A percentile compares a stretch with the other conserved stretches of the same genome.
These are phyloP conservation scores for Siniperca undulata DNA, from an alignment of 2,797 vertebrate species.

Conservation along the genomic window DNA sequence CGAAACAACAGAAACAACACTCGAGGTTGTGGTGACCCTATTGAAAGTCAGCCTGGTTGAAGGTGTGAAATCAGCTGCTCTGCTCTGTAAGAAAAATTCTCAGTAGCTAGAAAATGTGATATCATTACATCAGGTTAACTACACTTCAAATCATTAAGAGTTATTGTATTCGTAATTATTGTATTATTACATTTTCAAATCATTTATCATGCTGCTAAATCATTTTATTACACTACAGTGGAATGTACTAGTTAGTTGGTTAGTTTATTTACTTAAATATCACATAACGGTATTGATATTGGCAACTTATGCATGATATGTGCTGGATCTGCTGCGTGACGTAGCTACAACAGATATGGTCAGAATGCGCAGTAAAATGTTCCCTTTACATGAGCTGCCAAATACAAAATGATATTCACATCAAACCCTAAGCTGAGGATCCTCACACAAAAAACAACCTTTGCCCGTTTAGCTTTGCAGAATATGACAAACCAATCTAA, in stretches of 20 bases:
- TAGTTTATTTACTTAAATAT: neutral
- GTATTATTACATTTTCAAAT: neutral
- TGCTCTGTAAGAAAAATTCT: neutral
- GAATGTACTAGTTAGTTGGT: neutral
- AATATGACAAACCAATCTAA: no score
- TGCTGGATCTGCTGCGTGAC: no score
- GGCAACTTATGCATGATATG: no score
- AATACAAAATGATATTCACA: no score
- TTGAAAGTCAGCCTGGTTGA: neutral
- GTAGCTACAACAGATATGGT: no score
- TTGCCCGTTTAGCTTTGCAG: no score
- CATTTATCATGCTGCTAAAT: neutral
- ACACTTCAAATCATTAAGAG: neutral
- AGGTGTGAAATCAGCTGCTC: conserved; percentile 16
- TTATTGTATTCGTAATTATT: neutral
- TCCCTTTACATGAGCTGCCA: no score
- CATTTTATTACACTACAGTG: neutral
- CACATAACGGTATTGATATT: no score
- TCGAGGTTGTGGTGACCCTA: neutral
- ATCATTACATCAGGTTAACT: neutral
- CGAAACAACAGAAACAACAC: conserved; percentile 19
- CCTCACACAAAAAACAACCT: no score
- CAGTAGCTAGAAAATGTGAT: neutral
- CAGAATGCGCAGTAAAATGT: no score
- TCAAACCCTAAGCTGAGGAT: no score